Evolutionary conservation across 2,888 invertebrate species (phyloP), one percentile per base, ranked within the genome.

Genomic region (Nomada hirtipes): DNA sequence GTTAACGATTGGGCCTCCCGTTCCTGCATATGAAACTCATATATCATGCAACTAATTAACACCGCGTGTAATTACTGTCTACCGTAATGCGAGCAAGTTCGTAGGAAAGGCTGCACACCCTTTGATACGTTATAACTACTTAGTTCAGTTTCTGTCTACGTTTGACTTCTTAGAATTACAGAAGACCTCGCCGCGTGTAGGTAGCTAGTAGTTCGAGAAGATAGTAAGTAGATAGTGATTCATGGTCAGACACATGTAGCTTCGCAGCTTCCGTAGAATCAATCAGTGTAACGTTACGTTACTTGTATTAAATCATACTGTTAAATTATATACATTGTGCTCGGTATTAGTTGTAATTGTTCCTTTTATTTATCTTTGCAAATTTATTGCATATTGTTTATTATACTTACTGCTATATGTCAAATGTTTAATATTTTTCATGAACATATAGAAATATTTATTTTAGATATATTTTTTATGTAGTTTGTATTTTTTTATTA

Each of bases 41-140:
- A 91, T 88, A 92, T 92, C 92, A 91, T 89, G 89, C 88, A 86
- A 88, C 90, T 92, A 92, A 92, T 92, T 92, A 92, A 91, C 91
- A 88, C 90, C 87, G 86, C 82, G 82, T 85, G 89, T 92, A 92
- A 92, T 92, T 92, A 90, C 89, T 86, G 89, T 87, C 90, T 88
- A 89, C 89, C 90, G 87, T 90, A 91, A 91, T 88, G 89, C 85
- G 89, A 86, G 87, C 86, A 79, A 84, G 47, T 74, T 67, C 29
- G 42, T 15, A 52, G 59, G 55, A 50, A 64, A 55, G 52, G 73
- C 42, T 73, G 61, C 47, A 55, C 75, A 47, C 71, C 76, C 70
- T 60, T 63, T 80, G 75, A 80, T 63, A 64, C 53, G 44, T 59
- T 76, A 20, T 36, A 72, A 69, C 64, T 55, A 57, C 50, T 76